Percentiles rank a stretch among this genome's conserved stretches.
phyloP scores from a whole-genome alignment of 2,888 invertebrate genomes.

The Athrips mouffetella region DNA sequence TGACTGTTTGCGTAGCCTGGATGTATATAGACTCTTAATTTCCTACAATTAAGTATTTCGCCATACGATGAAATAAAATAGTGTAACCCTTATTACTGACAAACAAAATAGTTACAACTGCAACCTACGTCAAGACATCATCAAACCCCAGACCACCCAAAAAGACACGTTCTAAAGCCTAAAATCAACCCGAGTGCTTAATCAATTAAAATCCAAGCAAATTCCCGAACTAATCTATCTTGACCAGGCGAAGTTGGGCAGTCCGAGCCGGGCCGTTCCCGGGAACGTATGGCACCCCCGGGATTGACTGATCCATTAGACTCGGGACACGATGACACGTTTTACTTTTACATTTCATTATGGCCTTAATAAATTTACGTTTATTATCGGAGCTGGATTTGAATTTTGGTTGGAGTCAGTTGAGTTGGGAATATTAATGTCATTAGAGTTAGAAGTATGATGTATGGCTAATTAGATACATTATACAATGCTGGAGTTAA shows the following conservation, averaged over 20 bases:
- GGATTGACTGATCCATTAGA: constrained; percentile 47
- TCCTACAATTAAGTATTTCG: too few relatives aligned
- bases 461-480: too few relatives aligned
- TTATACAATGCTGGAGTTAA: too few relatives aligned
- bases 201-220: constrained; percentile 56
- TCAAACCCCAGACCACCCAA: background rate
- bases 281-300: constrained; percentile 51
- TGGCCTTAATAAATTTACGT: constrained; percentile 12
- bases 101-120: too few relatives aligned
- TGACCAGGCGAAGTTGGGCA: constrained; percentile 23
- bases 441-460: background rate
- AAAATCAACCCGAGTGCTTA: constrained; percentile 30
- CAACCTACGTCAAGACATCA: too few relatives aligned
- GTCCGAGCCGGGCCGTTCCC: constrained; percentile 21
- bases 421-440: background rate
- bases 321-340: constrained; percentile 18
- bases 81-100: too few relatives aligned
- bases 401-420: background rate
- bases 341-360: constrained; percentile 13
- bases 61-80: too few relatives aligned
- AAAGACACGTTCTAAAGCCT: background rate
- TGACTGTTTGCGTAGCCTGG: too few relatives aligned
- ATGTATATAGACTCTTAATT: too few relatives aligned
- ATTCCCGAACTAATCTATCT: constrained; percentile 50
- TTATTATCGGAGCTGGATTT: constrained; percentile 1